These are phyloP conservation scores for Scopus umbretta DNA, from an alignment of 2,113 vertebrate species.

Conservation along the genomic window DNA sequence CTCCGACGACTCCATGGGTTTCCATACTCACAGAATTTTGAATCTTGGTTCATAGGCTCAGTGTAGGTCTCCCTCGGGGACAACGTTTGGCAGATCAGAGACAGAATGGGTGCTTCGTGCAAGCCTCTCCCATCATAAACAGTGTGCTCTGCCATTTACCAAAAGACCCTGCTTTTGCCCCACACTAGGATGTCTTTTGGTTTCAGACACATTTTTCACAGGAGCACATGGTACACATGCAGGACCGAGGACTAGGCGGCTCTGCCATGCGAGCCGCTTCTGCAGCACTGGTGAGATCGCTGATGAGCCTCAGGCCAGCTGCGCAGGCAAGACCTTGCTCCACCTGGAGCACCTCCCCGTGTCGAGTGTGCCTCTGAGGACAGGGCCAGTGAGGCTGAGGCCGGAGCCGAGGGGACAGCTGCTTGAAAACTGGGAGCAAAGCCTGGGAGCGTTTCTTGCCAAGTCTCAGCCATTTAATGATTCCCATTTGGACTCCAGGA, in stretches of 20 bases:
- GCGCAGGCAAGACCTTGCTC: too few relatives aligned
- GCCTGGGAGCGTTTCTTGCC: not conserved
- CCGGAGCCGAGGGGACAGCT: not conserved
- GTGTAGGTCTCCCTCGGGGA: not conserved
- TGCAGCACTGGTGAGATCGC: too few relatives aligned
- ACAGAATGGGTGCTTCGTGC: not conserved
- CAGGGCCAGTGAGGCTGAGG: not conserved
- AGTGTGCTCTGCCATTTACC: not conserved
- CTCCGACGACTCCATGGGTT: rapidly evolving
- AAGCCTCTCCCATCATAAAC: not conserved
- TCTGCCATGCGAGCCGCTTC: not conserved
- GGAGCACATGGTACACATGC: not conserved
- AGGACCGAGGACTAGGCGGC: not conserved
- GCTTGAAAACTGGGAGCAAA: not conserved
- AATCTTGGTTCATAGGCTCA: not conserved
- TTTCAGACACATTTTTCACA: not conserved
- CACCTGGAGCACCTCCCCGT: not conserved
- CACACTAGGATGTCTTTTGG: too few relatives aligned
- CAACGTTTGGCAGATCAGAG: not conserved
- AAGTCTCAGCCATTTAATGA: not conserved
- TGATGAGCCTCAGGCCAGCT: not conserved
- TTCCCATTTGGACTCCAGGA: rapidly evolving
- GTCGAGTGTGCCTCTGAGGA: rapidly evolving
- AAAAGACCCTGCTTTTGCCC: not conserved
- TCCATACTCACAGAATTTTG: not conserved